Base-by-base conservation (phyloP, 2,113 vertebrate genomes). In the Oreotrochilus melanogaster region DNA sequence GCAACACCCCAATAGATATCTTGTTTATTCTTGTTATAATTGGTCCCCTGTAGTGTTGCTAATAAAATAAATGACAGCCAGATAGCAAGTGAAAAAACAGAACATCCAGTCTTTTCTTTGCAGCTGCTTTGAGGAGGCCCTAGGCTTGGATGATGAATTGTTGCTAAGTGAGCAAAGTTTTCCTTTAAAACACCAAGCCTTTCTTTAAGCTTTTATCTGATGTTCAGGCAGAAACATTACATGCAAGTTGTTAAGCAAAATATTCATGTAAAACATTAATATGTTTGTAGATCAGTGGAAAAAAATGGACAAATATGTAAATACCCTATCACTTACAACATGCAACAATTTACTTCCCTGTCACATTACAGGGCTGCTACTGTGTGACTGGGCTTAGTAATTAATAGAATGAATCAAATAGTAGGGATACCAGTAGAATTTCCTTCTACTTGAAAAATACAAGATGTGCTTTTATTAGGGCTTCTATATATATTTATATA, bases 41-140 rank as follows among this genome's bases (percentile, higher is more conserved):
- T 93, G 75, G 85, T 83, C 81, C 50, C 95, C 89, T 60, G 43
- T 66, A 95, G 85, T 70, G 74, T n/a, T 50, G 56, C 78, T 94
- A 94, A 91, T 97, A 95, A 94, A 96, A 95, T 80, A 96, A 92
- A 93, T 74, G 78, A 66, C 85, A 89, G 67, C 15, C 39, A 93
- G 81, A 94, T 87, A 92, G 25, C 74, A 76, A 93, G 60, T 25
- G 33, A 64, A 67, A 86, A 94, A 78, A 0, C 69, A 70, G 25
- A 88, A 76, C 43, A 83, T 62, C 33, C n/a, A 71, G 72, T 64
- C 47, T 82, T 91, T 89, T 70, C 85, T 93, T 95, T 86, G 37
- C 64, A 70, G 67, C 15, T 82, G 58, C 71, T 83, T 92, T 82
- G 84, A 89, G 50, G 58, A 79, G 56, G 71, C 85, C 66, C 25